phyloP scores from a whole-genome alignment of 2,888 invertebrate species.

The Rhamnusium bicolor region DNA sequence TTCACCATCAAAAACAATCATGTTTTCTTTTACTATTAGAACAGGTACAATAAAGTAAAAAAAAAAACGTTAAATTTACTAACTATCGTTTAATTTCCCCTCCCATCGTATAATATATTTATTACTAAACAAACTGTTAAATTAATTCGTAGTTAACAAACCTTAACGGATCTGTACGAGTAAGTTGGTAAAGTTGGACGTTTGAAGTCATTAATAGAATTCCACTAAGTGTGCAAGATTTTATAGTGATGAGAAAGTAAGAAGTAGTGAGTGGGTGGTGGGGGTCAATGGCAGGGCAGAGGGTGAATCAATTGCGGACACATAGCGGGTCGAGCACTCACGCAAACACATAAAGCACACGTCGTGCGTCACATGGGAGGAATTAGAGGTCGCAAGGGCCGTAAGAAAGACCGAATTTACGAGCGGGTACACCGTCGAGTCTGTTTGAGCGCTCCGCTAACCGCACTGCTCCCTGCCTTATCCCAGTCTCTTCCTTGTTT shows the following conservation, averaged over 20 bases:
- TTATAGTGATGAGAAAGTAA: slow-evolving; percentile 41
- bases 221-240: slow-evolving; percentile 37
- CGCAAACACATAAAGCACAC: slow-evolving; percentile 70
- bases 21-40: too few relatives aligned
- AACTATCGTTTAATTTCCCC: too few relatives aligned
- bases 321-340: slow-evolving; percentile 67
- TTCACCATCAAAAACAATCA: too few relatives aligned
- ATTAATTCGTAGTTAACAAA: background rate
- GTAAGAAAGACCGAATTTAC: slow-evolving; percentile 70
- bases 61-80: too few relatives aligned
- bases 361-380: slow-evolving; percentile 70
- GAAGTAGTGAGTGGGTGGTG: slow-evolving; percentile 24
- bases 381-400: slow-evolving; percentile 69
- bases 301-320: slow-evolving; percentile 68
- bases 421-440: slow-evolving; percentile 65
- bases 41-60: too few relatives aligned
- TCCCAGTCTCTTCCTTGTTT: slow-evolving; percentile 56
- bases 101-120: too few relatives aligned
- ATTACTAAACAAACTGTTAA: background rate
- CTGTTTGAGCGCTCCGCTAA: slow-evolving; percentile 65
- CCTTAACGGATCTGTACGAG: background rate
- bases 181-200: slow-evolving; percentile 4
- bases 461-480: slow-evolving; percentile 56
- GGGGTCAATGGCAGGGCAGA: slow-evolving; percentile 51
- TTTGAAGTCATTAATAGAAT: slow-evolving; percentile 22